Evolutionary conservation across 2,888 invertebrate species (phyloP), one percentile per base, ranked within the genome.

Genomic region (Phania funesta): DNA sequence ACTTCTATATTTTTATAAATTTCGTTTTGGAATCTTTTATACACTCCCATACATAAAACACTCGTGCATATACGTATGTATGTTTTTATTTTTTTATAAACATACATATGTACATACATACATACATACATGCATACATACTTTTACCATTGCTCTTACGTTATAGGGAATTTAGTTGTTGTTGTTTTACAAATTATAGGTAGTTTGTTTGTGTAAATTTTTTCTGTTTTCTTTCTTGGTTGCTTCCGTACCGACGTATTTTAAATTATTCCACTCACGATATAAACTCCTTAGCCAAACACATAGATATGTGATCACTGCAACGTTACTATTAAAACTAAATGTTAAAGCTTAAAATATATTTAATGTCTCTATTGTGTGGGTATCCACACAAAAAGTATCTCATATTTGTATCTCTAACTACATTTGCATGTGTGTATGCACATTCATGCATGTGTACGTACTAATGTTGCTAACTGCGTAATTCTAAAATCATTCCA

Each of bases 321-420:
- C 78, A 78, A 74, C 78, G 74, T 64, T 82, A 82, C 62, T 78
- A 74, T 44, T 70, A 29, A 74, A 74, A 73, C 82, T 78, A 64
- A 82, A 74, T 46, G 22, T 24, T 68, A 26, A 54, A 65, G 18
- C 67, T 62, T 29, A 20, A 67, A 52, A 67, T 52, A 9, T 8
- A 38, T 52, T 29, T 32, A 29, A 32, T 52, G 52, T 7, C 18
- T 6, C 18, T 26, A 41, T 24, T 18, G 24, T 50, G 7, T 38
- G 24, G n/a, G 6, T 3, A 38, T 5, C 4, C 29, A 29, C 4
- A 4, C 4, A 29, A 29, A 29, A 29, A 29, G 7, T 29, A 29
- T 29, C 29, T 29, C 29, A 7, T 7, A 29, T 11, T 35, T 2
- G 4, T 35, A 35, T 35, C 3, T 56, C 1, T 35, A 11, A 38